Percentiles rank a stretch among this genome's conserved stretches.
Evolutionary conservation across 2,888 invertebrate genomes (phyloP).

Genomic region (Entomobrya multifasciata): DNA sequence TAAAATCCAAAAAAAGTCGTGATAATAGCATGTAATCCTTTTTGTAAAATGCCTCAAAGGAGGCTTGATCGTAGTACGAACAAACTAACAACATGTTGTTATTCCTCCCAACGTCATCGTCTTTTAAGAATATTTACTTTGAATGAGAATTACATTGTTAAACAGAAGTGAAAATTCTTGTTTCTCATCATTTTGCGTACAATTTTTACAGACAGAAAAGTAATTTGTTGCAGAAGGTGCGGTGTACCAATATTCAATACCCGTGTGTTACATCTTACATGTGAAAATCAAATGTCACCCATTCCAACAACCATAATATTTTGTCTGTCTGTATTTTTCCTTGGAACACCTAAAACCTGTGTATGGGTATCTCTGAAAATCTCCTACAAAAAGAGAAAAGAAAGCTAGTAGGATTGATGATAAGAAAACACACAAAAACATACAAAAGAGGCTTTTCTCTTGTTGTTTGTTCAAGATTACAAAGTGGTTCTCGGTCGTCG

Average conservation of each 20-base stretch:
- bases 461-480: not conserved
- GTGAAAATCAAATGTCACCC: constrained; percentile 50
- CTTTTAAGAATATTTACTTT: no score
- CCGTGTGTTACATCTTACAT: not conserved
- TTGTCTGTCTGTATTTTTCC: no score
- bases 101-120: no score
- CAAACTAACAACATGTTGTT: no score
- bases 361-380: no score
- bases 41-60: no score
- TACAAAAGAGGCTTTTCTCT: not conserved
- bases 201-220: not conserved
- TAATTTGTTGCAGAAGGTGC: constrained; percentile 26
- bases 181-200: not conserved
- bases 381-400: no score
- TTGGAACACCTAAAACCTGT: no score
- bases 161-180: not conserved
- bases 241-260: constrained; percentile 18
- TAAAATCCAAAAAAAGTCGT: not conserved
- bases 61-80: no score
- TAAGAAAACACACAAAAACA: not conserved
- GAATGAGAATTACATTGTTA: no score
- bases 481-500: not conserved
- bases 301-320: not conserved
- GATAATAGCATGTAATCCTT: constrained; percentile 6
- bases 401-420: not conserved